These are phyloP conservation scores for Parazoanthus atlanticus DNA, from an alignment of 92 coral and sea anemone genomes.

Conservation along the genomic window DNA sequence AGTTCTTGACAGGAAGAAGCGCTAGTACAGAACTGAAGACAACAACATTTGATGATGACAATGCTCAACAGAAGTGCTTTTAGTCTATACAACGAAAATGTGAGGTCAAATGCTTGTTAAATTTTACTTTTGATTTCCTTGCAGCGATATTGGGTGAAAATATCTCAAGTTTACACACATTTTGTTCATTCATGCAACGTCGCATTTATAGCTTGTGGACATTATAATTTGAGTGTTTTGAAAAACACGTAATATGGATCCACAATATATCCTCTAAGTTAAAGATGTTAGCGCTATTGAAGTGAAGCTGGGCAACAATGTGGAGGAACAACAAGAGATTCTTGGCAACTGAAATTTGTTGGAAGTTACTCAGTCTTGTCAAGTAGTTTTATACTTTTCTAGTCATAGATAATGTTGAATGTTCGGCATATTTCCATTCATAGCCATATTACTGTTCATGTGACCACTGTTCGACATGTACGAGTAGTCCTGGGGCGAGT, in stretches of 20 bases:
- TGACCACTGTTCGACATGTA: slow-evolving; percentile 44
- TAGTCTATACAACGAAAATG: background rate
- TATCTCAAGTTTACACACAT: background rate
- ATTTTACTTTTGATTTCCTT: background rate
- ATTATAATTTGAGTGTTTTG: background rate
- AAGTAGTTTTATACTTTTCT: background rate
- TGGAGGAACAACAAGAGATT: background rate
- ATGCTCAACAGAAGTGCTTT: too few relatives aligned
- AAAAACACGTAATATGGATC: background rate
- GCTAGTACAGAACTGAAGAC: too few relatives aligned
- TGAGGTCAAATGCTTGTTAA: background rate
- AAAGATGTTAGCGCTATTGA: background rate
- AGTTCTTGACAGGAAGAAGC: too few relatives aligned
- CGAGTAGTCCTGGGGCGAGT: slow-evolving; percentile 49
- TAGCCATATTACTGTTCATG: slow-evolving; percentile 44
- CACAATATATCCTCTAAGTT: background rate
- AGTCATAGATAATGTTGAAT: slow-evolving; percentile 46
- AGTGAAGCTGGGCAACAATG: background rate
- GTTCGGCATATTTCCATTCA: slow-evolving; percentile 46
- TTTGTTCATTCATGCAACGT: background rate
- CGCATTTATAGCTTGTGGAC: background rate
- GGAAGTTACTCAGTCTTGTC: background rate
- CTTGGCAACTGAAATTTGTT: background rate
- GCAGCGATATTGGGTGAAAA: background rate
- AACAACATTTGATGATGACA: too few relatives aligned